Evolutionary conservation across 2,888 invertebrate genomes (phyloP).

Genomic region (Sycophila texana): DNA sequence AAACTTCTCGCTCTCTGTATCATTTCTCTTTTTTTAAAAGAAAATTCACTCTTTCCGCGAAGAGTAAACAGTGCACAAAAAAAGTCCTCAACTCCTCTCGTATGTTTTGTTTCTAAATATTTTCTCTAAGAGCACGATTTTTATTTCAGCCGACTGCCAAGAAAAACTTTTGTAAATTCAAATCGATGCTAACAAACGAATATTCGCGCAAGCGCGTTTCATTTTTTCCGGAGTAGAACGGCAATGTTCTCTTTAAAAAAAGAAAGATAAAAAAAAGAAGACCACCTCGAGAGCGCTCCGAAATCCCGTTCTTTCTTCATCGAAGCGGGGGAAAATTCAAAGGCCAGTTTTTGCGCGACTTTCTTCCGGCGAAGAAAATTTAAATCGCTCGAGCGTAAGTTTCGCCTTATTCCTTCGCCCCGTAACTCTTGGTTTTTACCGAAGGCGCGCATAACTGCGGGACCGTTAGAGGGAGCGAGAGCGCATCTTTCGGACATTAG

Average conservation of each 20-base stretch:
- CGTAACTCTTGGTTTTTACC: slow-evolving; percentile 47
- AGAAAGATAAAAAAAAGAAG: no score
- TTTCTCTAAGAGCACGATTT: not conserved
- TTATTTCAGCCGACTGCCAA: slow-evolving; percentile 12
- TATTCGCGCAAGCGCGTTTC: not conserved
- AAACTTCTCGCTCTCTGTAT: slow-evolving; percentile 14
- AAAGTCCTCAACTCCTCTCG: slow-evolving; percentile 11
- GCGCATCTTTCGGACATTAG: slow-evolving; percentile 67
- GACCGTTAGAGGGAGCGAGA: slow-evolving; percentile 13
- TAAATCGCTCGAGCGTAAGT: slow-evolving; percentile 37
- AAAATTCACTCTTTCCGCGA: slow-evolving; percentile 5
- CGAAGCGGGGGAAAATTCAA: not conserved
- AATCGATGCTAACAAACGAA: not conserved
- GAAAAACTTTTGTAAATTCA: slow-evolving; percentile 9
- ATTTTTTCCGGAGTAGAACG: not conserved
- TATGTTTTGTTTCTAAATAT: slow-evolving; percentile 40
- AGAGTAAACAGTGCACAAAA: slow-evolving; percentile 35
- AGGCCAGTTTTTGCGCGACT: no score
- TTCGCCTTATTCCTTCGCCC: slow-evolving; percentile 4
- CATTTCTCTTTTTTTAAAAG: slow-evolving; percentile 37
- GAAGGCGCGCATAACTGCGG: not conserved
- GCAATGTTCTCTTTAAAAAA: no score
- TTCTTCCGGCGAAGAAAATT: slow-evolving; percentile 31
- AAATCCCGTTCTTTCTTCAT: no score
- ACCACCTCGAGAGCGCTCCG: no score